These are phyloP conservation scores for Odontocerum albicorne DNA, from an alignment of 2,888 invertebrate genomes.

Conservation along the genomic window DNA sequence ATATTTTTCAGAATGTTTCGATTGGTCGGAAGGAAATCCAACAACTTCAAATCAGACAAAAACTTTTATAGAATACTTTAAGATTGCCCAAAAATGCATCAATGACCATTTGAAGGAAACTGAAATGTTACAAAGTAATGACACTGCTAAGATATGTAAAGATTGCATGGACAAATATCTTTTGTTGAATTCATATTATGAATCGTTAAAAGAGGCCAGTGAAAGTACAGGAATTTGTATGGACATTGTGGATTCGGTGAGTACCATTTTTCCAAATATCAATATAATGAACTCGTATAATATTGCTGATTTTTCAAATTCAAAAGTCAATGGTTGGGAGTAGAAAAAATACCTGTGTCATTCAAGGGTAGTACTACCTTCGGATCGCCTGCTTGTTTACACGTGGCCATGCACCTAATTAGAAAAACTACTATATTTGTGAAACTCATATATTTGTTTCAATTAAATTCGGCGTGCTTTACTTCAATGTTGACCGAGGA, in stretches of 20 bases:
- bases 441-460: too few relatives aligned
- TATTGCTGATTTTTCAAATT: background rate
- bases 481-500: too few relatives aligned
- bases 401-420: too few relatives aligned
- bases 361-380: too few relatives aligned
- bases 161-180: slow-evolving; percentile 59
- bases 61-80: slow-evolving; percentile 51
- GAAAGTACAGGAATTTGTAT: slow-evolving; percentile 65
- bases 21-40: slow-evolving; percentile 49
- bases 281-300: background rate
- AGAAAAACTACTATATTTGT: too few relatives aligned
- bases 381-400: too few relatives aligned
- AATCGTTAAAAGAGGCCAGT: slow-evolving; percentile 57
- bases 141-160: slow-evolving; percentile 51
- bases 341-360: too few relatives aligned
- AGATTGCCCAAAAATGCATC: slow-evolving; percentile 53
- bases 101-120: slow-evolving; percentile 41
- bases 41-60: slow-evolving; percentile 54
- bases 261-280: too few relatives aligned
- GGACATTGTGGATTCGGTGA: slow-evolving; percentile 68
- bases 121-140: slow-evolving; percentile 40
- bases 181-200: slow-evolving; percentile 59
- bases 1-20: slow-evolving; percentile 58
- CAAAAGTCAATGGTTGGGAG: too few relatives aligned
- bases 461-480: too few relatives aligned